Base-by-base conservation (phyloP, 2,888 invertebrate genomes). In the Drosophila conformis region DNA sequence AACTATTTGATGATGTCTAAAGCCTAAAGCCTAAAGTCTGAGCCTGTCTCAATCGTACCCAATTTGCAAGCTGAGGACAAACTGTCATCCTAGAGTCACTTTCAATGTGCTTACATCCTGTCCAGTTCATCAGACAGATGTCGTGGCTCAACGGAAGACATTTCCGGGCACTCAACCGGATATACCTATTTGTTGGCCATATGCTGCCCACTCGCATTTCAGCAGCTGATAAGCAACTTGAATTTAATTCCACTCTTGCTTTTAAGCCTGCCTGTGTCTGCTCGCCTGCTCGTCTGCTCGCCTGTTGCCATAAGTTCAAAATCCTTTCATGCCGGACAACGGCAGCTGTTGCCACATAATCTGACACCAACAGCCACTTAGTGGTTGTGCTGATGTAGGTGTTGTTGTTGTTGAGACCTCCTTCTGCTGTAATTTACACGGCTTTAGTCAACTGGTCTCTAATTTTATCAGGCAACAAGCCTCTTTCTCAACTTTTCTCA, bases 291-390 rank as follows among this genome's bases (percentile, higher is more conserved):
- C 4, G 80, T 40, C 53, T 52, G 61, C 21, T 40, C 4, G 80
- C 52, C 68, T 58, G 66, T 72, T 76, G 67, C 59, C 61, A 48
- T 64, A 63, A 70, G 57, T 57, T 65, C 75, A 15, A 77, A 82
- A 87, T 87, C 87, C 85, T 76, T 78, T 82, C 57, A 54, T 36
- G 49, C 69, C 54, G 75, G 63, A 58, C 78, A 65, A 51, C 58
- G 65, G 66, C 84, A 82, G 87, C 82, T 87, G 87, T 71, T 82
- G 65, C 68, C 82, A 76, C 82, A 80, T 77, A 82, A 82, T 76
- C 76, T 66, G 65, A 46, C 70, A 38, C 40, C 56, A 29, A 38
- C 27, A n/a, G 56, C 27, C n/a, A 8, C n/a, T n/a, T 8, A 4
- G 10, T 53, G 1, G 35, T 4, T 35, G 7, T 33, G 52, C 18